phyloP scores from a whole-genome alignment of 1,140 invertebrate genomes.

The Planococcus citri region DNA sequence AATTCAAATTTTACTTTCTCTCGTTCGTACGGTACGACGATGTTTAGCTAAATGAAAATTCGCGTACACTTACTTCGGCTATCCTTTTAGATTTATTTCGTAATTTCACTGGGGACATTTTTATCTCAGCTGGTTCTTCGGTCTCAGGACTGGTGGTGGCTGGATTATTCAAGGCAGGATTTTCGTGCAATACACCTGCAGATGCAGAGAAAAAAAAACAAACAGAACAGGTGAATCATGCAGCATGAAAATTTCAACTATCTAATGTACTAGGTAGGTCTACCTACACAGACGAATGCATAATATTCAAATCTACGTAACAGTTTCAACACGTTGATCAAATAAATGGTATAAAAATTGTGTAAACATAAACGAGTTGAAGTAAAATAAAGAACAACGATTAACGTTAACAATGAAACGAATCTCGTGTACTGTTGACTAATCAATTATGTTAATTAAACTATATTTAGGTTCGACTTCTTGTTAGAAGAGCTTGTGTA shows the following conservation, averaged over 20 bases:
- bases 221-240: too few species aligned
- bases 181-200: background rate
- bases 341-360: slow-evolving; percentile 13
- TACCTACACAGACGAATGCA: too few species aligned
- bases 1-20: background rate
- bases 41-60: slow-evolving; percentile 10
- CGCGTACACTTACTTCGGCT: background rate
- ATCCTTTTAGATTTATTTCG: slow-evolving; percentile 12
- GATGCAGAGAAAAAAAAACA: background rate
- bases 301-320: slow-evolving; percentile 1
- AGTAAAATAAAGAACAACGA: background rate
- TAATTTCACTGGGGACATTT: slow-evolving; percentile 14
- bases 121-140: background rate
- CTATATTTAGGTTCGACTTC: background rate
- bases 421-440: background rate
- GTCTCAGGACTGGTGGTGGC: background rate
- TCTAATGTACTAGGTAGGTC: slow-evolving; percentile 1
- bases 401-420: background rate
- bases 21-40: too few species aligned
- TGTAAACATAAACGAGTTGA: background rate
- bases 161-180: background rate
- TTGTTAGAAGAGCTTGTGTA: too few species aligned
- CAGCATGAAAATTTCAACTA: background rate
- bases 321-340: background rate
- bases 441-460: slow-evolving; percentile 1